Conservation (phyloP, 2,113 vertebrate genomes). For the Alethe castanea region DNA sequence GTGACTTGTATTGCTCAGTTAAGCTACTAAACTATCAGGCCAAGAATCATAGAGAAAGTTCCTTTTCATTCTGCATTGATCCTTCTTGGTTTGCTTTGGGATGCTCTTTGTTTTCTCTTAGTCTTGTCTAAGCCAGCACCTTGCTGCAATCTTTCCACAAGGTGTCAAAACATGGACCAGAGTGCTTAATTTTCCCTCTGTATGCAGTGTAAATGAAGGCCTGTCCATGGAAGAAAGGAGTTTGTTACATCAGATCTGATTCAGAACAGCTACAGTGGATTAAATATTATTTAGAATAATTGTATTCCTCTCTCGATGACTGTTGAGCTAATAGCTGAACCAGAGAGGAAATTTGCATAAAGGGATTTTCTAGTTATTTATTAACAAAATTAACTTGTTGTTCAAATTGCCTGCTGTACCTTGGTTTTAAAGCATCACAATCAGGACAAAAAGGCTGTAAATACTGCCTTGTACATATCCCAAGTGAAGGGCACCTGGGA, state of each 20-base stretch:
- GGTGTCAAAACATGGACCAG: neutral
- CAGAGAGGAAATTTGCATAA: neutral
- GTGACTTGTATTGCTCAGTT: neutral
- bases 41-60: neutral
- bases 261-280: neutral
- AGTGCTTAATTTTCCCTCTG: neutral
- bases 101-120: neutral
- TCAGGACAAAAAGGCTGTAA: neutral
- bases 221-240: neutral
- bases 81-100: neutral
- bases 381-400: neutral
- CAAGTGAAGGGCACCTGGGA: neutral
- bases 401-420: neutral
- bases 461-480: neutral
- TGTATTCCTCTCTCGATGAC: neutral
- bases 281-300: neutral
- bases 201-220: neutral
- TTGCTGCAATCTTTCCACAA: neutral
- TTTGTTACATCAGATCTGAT: neutral
- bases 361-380: neutral
- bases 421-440: neutral
- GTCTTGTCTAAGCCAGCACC: neutral
- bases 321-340: neutral
- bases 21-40: neutral
- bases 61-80: neutral